Evolutionary conservation across 1,140 invertebrate genomes (phyloP), one percentile per base, ranked within the genome.

Genomic region (Bathynomus jamesi): DNA sequence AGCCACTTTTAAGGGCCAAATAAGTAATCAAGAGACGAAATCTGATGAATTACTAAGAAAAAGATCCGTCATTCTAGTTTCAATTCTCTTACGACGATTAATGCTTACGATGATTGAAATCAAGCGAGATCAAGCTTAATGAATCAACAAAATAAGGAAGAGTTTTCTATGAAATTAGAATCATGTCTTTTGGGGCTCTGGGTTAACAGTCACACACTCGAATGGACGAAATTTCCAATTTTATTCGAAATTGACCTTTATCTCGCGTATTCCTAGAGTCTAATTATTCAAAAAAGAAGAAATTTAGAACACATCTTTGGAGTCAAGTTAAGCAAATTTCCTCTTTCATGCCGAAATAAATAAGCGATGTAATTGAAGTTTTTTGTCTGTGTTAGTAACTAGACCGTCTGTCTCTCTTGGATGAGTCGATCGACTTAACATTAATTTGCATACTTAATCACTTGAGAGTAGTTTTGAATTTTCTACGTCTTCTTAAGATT

Each of bases 391-490:
- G 21, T 21, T 53, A 53, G 11, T 53, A 21, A 53, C 21, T 11
- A 17, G 40, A 17, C 40, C 21, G 13, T 53, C 21, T 25, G 61
- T 11, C n/a, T 66, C 67, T 69, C 32, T 65, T 65, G 72, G 62
- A 53, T 40, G 63, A 62, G 69, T 69, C 69, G 72, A 69, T 73
- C 72, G 72, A 73, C 72, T 73, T 73, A 73, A 73, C 72, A 73
- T 73, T 73, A 73, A 73, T 73, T 73, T 73, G 66, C 72, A 73
- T 73, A 73, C 64, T 68, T 73, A 73, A 73, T 73, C 72, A 73
- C 72, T 73, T 63, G 53, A 46, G 63, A 53, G 40, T 11, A 53
- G 40, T 53, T 53, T 53, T 53, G 11, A 11, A 17, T 53, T 53
- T n/a, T n/a, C n/a, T n/a, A n/a, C n/a, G 13, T 53, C 13, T 53